These are phyloP conservation scores for Noctua pronuba DNA, from an alignment of 2,888 invertebrate genomes.

Conservation along the genomic window DNA sequence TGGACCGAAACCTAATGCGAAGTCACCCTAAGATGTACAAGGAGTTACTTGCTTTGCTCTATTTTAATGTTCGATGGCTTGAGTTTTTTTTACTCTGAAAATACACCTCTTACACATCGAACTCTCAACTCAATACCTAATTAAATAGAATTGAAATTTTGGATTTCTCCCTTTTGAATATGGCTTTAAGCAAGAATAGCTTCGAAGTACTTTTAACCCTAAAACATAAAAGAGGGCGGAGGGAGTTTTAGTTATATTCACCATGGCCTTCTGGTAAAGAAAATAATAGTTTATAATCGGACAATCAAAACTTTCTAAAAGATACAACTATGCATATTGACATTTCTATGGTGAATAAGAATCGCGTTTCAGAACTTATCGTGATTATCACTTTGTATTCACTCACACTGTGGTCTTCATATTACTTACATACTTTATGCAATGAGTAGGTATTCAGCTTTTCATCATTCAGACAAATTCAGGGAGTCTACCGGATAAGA, in stretches of 20 bases:
- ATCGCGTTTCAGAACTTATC: neutral
- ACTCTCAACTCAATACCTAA: neutral
- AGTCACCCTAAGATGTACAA: neutral
- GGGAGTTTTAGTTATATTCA: neutral
- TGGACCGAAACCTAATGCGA: neutral
- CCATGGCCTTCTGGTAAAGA: neutral
- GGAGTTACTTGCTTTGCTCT: neutral
- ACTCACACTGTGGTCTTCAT: neutral
- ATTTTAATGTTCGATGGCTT: neutral
- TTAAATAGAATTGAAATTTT: neutral
- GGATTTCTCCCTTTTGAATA: neutral
- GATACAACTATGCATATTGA: neutral
- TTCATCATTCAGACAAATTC: neutral
- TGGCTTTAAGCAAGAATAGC: neutral
- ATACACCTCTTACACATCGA: neutral
- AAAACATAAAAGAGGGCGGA: neutral
- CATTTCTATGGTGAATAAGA: neutral
- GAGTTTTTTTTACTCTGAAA: neutral
- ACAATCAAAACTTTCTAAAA: neutral
- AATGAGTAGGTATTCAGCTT: neutral
- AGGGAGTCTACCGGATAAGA: neutral
- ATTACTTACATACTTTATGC: neutral
- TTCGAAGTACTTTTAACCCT: neutral
- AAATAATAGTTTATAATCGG: neutral
- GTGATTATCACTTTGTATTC: neutral